These are phyloP conservation scores for Natator depressus DNA, from an alignment of 2,113 vertebrate species.

Conservation along the genomic window DNA sequence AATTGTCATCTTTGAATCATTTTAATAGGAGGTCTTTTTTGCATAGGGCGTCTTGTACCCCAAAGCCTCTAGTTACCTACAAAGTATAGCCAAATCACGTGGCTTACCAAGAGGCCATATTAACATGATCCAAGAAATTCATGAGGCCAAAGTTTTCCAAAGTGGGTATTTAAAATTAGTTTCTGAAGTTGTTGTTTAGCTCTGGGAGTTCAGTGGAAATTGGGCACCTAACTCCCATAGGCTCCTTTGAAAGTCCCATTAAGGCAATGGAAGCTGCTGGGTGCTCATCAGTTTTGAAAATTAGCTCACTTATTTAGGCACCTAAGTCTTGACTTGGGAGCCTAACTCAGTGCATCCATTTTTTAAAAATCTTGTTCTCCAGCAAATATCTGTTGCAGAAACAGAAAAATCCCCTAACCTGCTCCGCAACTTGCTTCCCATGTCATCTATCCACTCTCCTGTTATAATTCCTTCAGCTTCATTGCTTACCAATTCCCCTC, in stretches of 20 bases:
- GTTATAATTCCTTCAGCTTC: not conserved
- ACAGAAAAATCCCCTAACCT: not conserved
- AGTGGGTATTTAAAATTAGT: not conserved
- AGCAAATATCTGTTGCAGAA: not conserved
- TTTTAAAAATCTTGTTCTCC: not conserved
- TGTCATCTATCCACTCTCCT: not conserved
- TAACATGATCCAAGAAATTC: conserved; percentile 1
- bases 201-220: not conserved
- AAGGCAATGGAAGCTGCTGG: not conserved
- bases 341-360: not conserved
- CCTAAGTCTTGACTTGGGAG: not conserved
- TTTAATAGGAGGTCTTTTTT: not conserved
- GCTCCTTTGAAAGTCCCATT: not conserved
- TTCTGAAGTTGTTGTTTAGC: not conserved
- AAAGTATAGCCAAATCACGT: not conserved
- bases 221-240: not conserved
- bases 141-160: not conserved
- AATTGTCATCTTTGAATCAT: not conserved
- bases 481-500: not conserved
- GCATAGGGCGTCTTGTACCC: not conserved
- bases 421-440: not conserved
- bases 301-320: not conserved
- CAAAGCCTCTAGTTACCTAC: not conserved
- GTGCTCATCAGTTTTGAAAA: not conserved
- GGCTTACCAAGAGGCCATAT: not conserved